Conservation (phyloP, 2,888 invertebrate species). For the Notodonta ziczac region DNA sequence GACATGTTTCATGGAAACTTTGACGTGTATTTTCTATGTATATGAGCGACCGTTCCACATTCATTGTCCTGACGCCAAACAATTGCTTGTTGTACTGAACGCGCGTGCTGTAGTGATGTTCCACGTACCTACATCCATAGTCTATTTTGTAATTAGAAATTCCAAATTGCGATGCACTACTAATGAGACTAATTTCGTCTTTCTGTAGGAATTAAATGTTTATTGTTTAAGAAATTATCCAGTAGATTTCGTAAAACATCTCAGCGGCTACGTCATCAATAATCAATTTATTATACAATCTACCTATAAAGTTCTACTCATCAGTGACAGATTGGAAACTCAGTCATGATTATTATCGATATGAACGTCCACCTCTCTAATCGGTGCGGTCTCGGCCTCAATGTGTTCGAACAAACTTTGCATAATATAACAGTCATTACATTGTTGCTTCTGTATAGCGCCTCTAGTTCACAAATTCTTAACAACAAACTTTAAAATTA, state of each 20-base stretch:
- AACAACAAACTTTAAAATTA: not conserved
- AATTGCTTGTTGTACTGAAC: constrained; percentile 23
- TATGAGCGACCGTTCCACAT: constrained; percentile 28
- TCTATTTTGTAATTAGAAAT: not conserved
- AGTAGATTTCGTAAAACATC: too few species aligned
- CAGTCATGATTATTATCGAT: not conserved
- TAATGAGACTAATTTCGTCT: too few species aligned
- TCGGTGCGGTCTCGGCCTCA: constrained; percentile 6
- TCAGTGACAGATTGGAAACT: too few species aligned
- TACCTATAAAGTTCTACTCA: too few species aligned
- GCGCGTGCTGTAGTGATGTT: constrained; percentile 18
- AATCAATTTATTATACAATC: too few species aligned
- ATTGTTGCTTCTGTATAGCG: constrained; percentile 26
- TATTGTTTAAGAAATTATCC: too few species aligned
- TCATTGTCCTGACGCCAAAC: constrained; percentile 25
- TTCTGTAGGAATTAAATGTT: too few species aligned
- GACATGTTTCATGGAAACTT: constrained; percentile 23
- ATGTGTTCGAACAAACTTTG: constrained; percentile 18
- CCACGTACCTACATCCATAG: constrained; percentile 6
- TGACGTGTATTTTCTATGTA: constrained; percentile 16
- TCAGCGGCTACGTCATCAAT: not conserved
- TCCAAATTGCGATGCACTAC: too few species aligned
- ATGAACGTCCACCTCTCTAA: constrained; percentile 1
- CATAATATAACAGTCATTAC: constrained; percentile 30
- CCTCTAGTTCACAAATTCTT: not conserved